phyloP scores from a whole-genome alignment of 2,797 vertebrate species.

The Bovichtus diacanthus region DNA sequence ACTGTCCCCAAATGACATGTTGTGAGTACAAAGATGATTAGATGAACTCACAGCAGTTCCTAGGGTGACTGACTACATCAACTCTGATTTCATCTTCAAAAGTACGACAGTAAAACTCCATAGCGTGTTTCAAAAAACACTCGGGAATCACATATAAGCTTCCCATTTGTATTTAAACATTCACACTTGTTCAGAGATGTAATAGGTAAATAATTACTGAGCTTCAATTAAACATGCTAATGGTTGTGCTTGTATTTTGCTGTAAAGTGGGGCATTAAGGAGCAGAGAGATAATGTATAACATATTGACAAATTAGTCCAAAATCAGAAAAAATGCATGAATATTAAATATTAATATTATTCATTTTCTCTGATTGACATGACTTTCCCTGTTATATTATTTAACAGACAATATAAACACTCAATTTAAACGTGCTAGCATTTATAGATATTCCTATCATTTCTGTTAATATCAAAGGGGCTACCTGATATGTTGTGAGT shows the following conservation, averaged over 20 bases:
- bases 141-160: neutral
- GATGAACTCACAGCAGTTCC: slow-evolving; percentile 37
- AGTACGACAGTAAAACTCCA: neutral
- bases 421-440: neutral
- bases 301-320: neutral
- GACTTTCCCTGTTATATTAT: neutral
- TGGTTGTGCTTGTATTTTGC: slow-evolving; percentile 17
- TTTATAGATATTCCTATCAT: slow-evolving; percentile 8
- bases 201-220: slow-evolving; percentile 45
- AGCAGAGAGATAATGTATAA: slow-evolving; percentile 3
- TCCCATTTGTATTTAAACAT: slow-evolving; percentile 32
- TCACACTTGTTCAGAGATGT: slow-evolving; percentile 17
- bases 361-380: neutral
- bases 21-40: slow-evolving; percentile 8
- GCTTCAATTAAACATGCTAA: slow-evolving; percentile 70
- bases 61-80: slow-evolving; percentile 6
- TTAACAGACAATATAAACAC: neutral
- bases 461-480: slow-evolving; percentile 1
- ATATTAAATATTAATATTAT: neutral
- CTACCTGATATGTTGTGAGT: slow-evolving; percentile 9
- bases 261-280: slow-evolving; percentile 6
- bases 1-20: neutral
- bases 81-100: slow-evolving; percentile 20
- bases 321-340: neutral
- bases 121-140: slow-evolving; percentile 12